phyloP scores from a whole-genome alignment of 2,797 vertebrate genomes.

The Cottoperca gobio region DNA sequence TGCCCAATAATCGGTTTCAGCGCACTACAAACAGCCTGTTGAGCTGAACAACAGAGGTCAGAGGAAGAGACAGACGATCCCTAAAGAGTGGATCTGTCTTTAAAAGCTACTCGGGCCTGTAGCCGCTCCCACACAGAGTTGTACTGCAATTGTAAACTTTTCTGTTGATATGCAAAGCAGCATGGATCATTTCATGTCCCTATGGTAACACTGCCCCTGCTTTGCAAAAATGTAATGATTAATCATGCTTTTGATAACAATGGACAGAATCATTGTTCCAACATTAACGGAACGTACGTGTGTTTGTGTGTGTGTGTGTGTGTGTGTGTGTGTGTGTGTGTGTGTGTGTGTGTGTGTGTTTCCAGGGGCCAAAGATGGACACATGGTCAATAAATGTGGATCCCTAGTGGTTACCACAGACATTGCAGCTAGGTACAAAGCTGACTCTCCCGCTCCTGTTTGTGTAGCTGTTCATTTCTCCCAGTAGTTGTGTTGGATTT shows the following conservation, averaged over 20 bases:
- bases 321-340: not conserved
- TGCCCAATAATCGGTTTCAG: conserved; percentile 46
- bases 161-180: conserved; percentile 84
- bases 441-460: conserved; percentile 18
- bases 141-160: conserved; percentile 75
- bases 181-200: conserved; percentile 73
- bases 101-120: conserved; percentile 43
- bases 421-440: conserved; percentile 7
- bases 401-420: conserved; percentile 22
- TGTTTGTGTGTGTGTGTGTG: not conserved
- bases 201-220: conserved; percentile 75
- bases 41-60: conserved; percentile 56
- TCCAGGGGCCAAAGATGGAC: not conserved
- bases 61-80: conserved; percentile 28
- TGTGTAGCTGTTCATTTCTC: conserved; percentile 17
- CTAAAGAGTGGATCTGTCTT: conserved; percentile 41
- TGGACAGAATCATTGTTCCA: conserved; percentile 63
- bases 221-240: conserved; percentile 82
- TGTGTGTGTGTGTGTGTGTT: not conserved
- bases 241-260: conserved; percentile 78
- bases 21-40: conserved; percentile 42
- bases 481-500: not conserved
- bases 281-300: conserved; percentile 43
- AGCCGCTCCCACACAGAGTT: conserved; percentile 51
- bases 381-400: conserved; percentile 8